phyloP scores from a whole-genome alignment of 2,113 vertebrate species.

The Castor canadensis region DNA sequence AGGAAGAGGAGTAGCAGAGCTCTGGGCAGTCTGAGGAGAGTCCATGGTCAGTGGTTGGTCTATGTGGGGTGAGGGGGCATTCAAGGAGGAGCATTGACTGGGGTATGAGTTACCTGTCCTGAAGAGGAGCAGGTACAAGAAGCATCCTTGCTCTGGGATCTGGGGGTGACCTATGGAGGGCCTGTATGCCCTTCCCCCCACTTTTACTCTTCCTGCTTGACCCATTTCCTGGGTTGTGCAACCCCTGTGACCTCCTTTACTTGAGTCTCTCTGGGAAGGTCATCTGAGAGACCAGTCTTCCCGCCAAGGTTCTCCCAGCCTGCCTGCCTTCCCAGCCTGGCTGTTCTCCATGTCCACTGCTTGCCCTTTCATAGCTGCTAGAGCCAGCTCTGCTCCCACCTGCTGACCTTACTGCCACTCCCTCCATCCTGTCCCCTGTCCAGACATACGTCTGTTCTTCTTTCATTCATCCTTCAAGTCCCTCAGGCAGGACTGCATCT shows the following conservation, averaged over 20 bases:
- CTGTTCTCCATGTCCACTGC: background rate
- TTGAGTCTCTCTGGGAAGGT: constrained; percentile 39
- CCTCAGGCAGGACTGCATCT: background rate
- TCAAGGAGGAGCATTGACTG: background rate
- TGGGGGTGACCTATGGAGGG: background rate
- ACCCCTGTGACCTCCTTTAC: background rate
- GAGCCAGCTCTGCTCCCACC: background rate
- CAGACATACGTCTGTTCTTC: background rate
- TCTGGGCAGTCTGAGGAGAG: background rate
- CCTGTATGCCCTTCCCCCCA: background rate
- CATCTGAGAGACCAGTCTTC: background rate
- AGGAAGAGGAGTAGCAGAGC: background rate
- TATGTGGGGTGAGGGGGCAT: background rate
- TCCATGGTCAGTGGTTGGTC: background rate
- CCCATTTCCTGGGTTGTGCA: constrained; percentile 56
- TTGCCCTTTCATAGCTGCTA: background rate
- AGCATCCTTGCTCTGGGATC: background rate
- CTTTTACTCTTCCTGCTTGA: background rate
- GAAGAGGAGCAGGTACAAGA: background rate
- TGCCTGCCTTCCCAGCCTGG: background rate
- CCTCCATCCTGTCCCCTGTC: background rate
- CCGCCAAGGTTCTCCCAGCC: background rate
- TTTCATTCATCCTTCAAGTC: background rate
- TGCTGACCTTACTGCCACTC: background rate
- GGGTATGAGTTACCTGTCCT: background rate